Percentiles rank a stretch among this genome's conserved stretches.
These are phyloP conservation scores for Caiman crocodilus DNA, from an alignment of 2,797 vertebrate species.

Conservation along the genomic window DNA sequence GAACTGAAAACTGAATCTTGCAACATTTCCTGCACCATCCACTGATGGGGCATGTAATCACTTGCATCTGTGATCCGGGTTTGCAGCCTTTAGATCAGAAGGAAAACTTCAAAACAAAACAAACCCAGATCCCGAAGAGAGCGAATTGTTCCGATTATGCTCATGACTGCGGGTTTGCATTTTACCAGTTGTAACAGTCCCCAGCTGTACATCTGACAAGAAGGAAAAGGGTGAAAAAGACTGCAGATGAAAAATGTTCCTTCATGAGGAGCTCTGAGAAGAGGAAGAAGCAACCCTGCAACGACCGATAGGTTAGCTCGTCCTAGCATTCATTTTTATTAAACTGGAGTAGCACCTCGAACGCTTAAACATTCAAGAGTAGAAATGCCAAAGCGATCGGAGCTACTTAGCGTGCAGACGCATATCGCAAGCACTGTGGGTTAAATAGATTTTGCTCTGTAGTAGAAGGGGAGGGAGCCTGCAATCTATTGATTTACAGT, in stretches of 20 bases:
- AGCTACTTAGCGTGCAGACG: neutral
- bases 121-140: neutral
- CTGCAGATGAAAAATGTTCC: constrained; percentile 5
- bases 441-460: no score
- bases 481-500: no score
- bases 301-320: constrained; percentile 56
- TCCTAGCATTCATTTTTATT: constrained; percentile 46
- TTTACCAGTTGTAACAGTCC: neutral
- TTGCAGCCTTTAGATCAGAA: constrained; percentile 10
- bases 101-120: neutral
- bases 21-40: neutral
- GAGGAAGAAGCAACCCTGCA: constrained; percentile 60
- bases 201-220: neutral
- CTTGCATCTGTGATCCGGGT: constrained; percentile 8
- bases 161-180: neutral
- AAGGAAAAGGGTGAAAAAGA: neutral
- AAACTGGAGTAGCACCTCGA: constrained; percentile 30
- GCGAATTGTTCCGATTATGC: neutral
- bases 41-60: neutral
- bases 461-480: no score
- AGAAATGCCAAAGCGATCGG: constrained; percentile 7
- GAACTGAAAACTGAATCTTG: neutral
- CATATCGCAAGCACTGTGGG: no score
- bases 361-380: constrained; percentile 1
- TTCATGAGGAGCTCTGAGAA: constrained; percentile 16